Evolutionary conservation across 1,140 invertebrate species (phyloP), one percentile per base, ranked within the genome.

Genomic region (Coenobita brevimanus): DNA sequence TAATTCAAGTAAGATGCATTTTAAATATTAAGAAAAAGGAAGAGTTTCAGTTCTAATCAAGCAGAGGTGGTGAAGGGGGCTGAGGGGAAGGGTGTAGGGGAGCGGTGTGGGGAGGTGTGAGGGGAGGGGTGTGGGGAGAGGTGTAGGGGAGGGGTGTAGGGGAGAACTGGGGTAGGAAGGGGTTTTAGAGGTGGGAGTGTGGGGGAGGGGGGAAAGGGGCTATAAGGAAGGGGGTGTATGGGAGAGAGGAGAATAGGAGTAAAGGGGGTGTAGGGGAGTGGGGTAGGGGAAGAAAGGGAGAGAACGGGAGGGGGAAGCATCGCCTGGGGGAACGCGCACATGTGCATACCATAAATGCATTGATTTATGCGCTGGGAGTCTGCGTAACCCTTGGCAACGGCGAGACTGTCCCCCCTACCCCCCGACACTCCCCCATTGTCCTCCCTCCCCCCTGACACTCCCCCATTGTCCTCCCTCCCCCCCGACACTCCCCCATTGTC

Each of bases 331-430:
- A 81, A 54, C 62, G 24, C 80, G 46, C 80, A 82, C 80, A 82
- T 82, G 80, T 82, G 80, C 80, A 82, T 82, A 50, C 80, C 62
- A 71, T 82, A 82, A 82, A 71, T 82, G 80, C 80, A 82, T 82
- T 82, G 80, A 82, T 82, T 82, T 82, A 82, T 82, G 80, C 80
- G 80, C 80, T n/a, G 62, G 54, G 80, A 41, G 27, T 69, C 62
- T 71, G 80, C 64, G 62, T 82, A 69, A 24, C 80, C 80, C 64
- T 43, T 60, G 62, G 46, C 46, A 50, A 50, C 62, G 67, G 46
- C 60, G 41, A 27, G n/a, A n/a, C 41, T 8, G 64, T 8, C 80
- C 64, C 50, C 2, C 80, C 73, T 41, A 1, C 71, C 36, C 21
- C 71, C 36, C 71, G 4, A 2, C 15, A 36, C 38, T 62, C 3